Evolutionary conservation across 2,797 vertebrate species (phyloP).

Genomic region (Anguilla anguilla): DNA sequence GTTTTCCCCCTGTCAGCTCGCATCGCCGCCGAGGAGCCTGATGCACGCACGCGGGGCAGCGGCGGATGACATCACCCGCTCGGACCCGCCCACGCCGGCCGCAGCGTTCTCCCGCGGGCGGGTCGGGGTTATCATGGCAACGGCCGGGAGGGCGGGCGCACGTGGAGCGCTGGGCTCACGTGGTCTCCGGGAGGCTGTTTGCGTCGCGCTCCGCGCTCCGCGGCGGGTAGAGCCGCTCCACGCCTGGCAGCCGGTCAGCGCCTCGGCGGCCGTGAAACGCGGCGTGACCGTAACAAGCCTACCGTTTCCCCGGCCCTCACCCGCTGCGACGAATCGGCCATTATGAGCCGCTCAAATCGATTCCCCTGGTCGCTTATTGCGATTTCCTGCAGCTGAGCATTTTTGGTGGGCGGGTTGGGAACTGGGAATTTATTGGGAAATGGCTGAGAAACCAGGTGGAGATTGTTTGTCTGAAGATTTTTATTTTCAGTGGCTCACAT

Average conservation of each 20-base stretch:
- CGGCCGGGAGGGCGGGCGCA: not conserved
- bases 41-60: conserved; percentile 23
- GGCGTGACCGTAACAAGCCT: not conserved
- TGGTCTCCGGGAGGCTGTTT: not conserved
- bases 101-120: not conserved
- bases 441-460: not conserved
- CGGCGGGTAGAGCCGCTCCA: not conserved
- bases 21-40: conserved; percentile 28
- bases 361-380: conserved; percentile 5
- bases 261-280: not conserved
- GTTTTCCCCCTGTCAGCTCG: conserved; percentile 33
- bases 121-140: not conserved
- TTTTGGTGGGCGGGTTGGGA: not conserved
- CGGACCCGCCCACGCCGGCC: not conserved
- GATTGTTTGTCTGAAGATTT: not conserved
- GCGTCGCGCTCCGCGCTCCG: not conserved
- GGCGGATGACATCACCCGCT: conserved; percentile 24
- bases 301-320: not conserved
- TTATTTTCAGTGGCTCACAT: not conserved
- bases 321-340: not conserved
- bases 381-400: conserved; percentile 24
- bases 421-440: not conserved
- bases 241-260: not conserved
- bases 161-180: not conserved
- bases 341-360: conserved; percentile 20